Percentiles rank a stretch among this genome's conserved stretches.
phyloP scores from a whole-genome alignment of 2,888 invertebrate species.

The Galeruca laticollis region DNA sequence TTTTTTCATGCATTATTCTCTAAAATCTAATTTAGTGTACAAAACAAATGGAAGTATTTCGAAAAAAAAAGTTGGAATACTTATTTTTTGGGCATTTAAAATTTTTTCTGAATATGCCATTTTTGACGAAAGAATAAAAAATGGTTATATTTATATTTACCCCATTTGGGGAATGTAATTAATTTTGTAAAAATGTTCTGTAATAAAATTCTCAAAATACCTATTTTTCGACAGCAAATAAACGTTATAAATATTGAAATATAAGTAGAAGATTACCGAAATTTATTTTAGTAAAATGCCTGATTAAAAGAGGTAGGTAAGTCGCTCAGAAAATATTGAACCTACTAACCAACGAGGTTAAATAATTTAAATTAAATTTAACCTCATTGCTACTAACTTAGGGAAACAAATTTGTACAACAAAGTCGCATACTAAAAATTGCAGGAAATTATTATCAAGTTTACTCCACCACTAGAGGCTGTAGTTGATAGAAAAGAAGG shows the following conservation, averaged over 20 bases:
- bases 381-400: no score
- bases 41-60: constrained; percentile 52
- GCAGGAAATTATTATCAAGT: no score
- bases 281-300: no score
- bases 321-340: no score
- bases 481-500: no score
- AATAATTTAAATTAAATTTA: no score
- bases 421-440: no score
- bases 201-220: constrained; percentile 46
- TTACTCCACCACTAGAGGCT: no score
- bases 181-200: constrained; percentile 37
- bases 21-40: constrained; percentile 54
- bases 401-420: no score
- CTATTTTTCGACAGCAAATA: background rate
- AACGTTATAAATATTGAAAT: background rate
- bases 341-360: no score
- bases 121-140: constrained; percentile 46
- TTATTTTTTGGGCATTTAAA: constrained; percentile 51
- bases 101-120: constrained; percentile 44
- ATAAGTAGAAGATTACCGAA: background rate
- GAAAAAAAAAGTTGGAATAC: constrained; percentile 43
- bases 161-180: constrained; percentile 50
- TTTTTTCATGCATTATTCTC: constrained; percentile 6
- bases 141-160: constrained; percentile 54
- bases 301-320: no score